Base-by-base conservation (phyloP, 2,113 vertebrate species). In the Tinamus guttatus region DNA sequence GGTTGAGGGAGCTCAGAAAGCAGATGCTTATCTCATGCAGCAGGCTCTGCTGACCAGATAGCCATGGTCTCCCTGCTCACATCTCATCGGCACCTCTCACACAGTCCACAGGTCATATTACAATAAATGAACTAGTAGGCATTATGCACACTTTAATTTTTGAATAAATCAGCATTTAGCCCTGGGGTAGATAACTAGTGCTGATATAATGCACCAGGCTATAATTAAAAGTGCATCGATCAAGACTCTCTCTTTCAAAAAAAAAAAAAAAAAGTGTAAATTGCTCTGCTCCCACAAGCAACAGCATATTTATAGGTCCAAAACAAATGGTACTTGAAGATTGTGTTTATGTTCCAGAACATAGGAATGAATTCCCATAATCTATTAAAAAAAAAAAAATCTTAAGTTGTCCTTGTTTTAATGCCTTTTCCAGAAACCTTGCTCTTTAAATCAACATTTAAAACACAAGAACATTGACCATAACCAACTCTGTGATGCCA, bases 41-140 rank as follows among this genome's bases (percentile, higher is more conserved):
- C 75, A 71, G 80, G 40, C 59, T 40, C 28, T 69, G 4, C 2
- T 40, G 51, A 47, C 41, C 52, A 17, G 63, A 69, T 32, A 81
- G 86, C 56, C 77, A 3, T 2, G 47, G n/a, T 12, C 49, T 59
- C 49, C 25, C 49, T 22, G 27, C 11, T 41, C 83, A 21, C 45
- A 9, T 15, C 62, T 74, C 45, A 18, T 15, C 75, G 83, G 1
- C 43, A 2, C 28, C 7, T 30, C n/a, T 22, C 0, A 0, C 15
- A 19, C 58, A 58, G 7, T 1, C 27, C 70, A 21, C 2, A 5
- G 40, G 22, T 36, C 59, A 2, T 1, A 6, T 0, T 34, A 43
- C 28, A 67, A 43, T 10, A 40, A 30, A 69, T 54, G 38, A 68
- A n/a, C 24, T 28, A 13, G 24, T 7, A 51, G 4, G 0, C 27